A percentile compares a stretch with the other conserved stretches of the same genome.
Conservation (phyloP, 2,113 vertebrate species). For the Anguilla japonica region DNA sequence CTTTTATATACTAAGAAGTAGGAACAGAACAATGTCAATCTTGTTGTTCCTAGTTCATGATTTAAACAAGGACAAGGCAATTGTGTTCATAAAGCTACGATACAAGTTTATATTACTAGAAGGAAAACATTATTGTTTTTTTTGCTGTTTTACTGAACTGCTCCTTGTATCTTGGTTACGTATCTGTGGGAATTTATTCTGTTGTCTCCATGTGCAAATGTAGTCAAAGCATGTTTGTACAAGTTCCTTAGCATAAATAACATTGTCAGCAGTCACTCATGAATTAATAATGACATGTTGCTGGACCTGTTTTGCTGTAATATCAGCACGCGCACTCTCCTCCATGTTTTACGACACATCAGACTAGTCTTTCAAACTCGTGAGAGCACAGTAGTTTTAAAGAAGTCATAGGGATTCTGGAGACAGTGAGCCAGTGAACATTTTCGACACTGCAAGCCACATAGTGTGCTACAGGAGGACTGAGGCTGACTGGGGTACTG, state of each 20-base stretch:
- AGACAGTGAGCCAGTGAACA: no score
- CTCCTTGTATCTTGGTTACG: slow-evolving; percentile 47
- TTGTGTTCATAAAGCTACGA: not conserved
- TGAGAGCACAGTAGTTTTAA: no score
- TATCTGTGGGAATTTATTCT: slow-evolving; percentile 69
- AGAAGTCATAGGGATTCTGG: no score
- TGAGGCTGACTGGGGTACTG: no score
- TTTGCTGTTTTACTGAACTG: not conserved
- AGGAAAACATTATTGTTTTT: slow-evolving; percentile 27
- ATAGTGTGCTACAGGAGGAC: no score
- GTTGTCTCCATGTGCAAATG: slow-evolving; percentile 59
- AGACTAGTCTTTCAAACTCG: not conserved
- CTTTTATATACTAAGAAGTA: no score
- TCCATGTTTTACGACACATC: not conserved
- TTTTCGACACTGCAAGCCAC: no score
- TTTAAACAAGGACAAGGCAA: not conserved
- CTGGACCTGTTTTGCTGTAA: not conserved
- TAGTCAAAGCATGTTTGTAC: slow-evolving; percentile 67
- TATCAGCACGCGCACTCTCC: not conserved
- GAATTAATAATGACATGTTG: slow-evolving; percentile 33
- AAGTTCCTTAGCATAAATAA: not conserved
- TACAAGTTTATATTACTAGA: no score
- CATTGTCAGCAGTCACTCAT: slow-evolving; percentile 51
- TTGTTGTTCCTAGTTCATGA: not conserved
- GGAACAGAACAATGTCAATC: not conserved